Base-by-base conservation (phyloP, 2,888 invertebrate genomes). In the Drepana falcataria region DNA sequence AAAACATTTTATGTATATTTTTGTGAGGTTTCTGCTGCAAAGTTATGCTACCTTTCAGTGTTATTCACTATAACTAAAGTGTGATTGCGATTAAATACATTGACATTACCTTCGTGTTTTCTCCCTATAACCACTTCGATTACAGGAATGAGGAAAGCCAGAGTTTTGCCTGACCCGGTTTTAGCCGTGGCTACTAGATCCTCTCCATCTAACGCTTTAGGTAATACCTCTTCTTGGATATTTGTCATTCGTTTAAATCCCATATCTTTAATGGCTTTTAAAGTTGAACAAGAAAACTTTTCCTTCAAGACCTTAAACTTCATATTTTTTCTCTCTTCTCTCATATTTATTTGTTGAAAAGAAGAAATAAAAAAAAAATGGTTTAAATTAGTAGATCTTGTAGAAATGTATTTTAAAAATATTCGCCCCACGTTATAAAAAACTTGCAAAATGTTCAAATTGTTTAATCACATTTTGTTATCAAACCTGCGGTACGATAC, bases 131-230 rank as follows among this genome's bases (percentile, higher is more conserved):
- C 94, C 52, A 96, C 89, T 85, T 99, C 98, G n/a, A 99, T 92
- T 6, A 95, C 95, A 4, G 99, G 99, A 60, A 99, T 94, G 1
- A 99, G 93, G 80, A 99, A 99, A 0, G 99, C 97, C 55, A 99
- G 85, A 0, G 99, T 99, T 91, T 99, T 99, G 52, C 98, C 98
- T 55, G 98, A 98, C 0, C 99, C 99, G 9, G 99, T 99, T 87
- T 96, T 96, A 0, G 99, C 99, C 55, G 98, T 95, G 35, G 97
- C 99, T 35, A 99, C 96, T 56, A 99, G 89, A 92, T 99, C 99
- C 60, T 95, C 91, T 2, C 98, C 98, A 79, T 97, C 95, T 53
- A 99, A 83, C 35, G 98, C 92, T 48, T 95, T 94, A 0, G 98
- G 97, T 73, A 99, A 94, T 2, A 97, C 93, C 77, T 95, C 95